Evolutionary conservation across 2,113 vertebrate species (phyloP), one percentile per base, ranked within the genome.

Genomic region (Eleginops maclovinus): DNA sequence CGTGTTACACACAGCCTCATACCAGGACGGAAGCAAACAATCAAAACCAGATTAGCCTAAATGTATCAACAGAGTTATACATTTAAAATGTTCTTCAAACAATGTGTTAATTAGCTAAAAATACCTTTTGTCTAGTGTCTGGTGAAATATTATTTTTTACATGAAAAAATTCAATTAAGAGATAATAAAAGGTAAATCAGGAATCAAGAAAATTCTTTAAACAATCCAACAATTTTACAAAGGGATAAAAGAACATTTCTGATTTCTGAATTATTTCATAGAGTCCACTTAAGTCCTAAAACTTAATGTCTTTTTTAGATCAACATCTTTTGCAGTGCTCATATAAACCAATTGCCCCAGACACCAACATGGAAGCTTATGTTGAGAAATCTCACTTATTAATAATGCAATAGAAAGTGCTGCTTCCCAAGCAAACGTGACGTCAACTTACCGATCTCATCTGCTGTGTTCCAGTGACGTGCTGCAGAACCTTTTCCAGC

Each of bases 391-490:
- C 55, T 15, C 3, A 16, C n/a, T 26, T 63, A 79, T 90, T 66
- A 90, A 89, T 86, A 84, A 90, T 81, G 70, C 86, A 90, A 60
- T 60, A 19, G 66, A 88, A 75, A 54, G 65, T 26, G 16, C 50
- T 10, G 55, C 24, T 55, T 82, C 84, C 66, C 82, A 50, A 65
- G 44, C 19, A 4, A n/a, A 22, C 3, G 1, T 91, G 88, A 91
- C 75, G 65, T 89, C 84, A 61, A 90, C 95, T 94, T 83, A 96
- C 95, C 83, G 82, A 90, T 94, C 82, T 95, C 91, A 96, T 94
- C 86, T 96, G 95, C 88, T 95, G 93, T 46, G 80, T 93, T 69
- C 95, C 95, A 1, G 95, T 96, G 89, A 96, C 94, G 58, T 94
- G 94, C 70, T 93, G 94, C 51, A 96, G 93, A 62, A 95, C 95